These are phyloP conservation scores for Bellardia pandia DNA, from an alignment of 2,888 invertebrate genomes.

Conservation along the genomic window DNA sequence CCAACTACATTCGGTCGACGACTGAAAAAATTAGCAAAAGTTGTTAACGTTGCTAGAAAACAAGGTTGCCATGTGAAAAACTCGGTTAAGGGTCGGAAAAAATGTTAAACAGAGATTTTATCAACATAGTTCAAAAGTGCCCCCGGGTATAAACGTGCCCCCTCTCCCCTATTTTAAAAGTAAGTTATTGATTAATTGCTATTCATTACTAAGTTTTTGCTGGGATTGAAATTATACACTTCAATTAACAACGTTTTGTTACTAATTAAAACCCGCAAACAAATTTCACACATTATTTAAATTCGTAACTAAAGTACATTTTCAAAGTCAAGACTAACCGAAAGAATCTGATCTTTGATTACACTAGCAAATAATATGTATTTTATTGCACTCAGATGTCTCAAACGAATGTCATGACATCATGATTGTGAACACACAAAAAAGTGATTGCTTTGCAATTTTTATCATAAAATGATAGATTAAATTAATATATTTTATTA, in stretches of 20 bases:
- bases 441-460: constrained; percentile 17
- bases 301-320: not conserved
- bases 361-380: not conserved
- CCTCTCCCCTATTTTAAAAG: too few relatives aligned
- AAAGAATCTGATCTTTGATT: not conserved
- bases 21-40: too few relatives aligned
- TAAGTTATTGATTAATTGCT: too few relatives aligned
- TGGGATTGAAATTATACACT: too few relatives aligned
- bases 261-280: not conserved
- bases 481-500: not conserved
- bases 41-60: too few relatives aligned
- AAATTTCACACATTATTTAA: not conserved
- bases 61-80: too few relatives aligned
- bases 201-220: too few relatives aligned
- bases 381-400: not conserved
- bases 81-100: too few relatives aligned
- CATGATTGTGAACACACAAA: not conserved
- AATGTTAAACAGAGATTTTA: too few relatives aligned
- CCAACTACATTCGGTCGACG: too few relatives aligned
- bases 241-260: not conserved
- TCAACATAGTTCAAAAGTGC: too few relatives aligned
- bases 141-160: too few relatives aligned
- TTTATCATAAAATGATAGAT: constrained; percentile 13
- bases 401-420: not conserved
- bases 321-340: not conserved